Evolutionary conservation across 35 echinoderm and acorn worm genomes (phyloP), one percentile per base, ranked within the genome.

Genomic region (Lytechinus variegatus): DNA sequence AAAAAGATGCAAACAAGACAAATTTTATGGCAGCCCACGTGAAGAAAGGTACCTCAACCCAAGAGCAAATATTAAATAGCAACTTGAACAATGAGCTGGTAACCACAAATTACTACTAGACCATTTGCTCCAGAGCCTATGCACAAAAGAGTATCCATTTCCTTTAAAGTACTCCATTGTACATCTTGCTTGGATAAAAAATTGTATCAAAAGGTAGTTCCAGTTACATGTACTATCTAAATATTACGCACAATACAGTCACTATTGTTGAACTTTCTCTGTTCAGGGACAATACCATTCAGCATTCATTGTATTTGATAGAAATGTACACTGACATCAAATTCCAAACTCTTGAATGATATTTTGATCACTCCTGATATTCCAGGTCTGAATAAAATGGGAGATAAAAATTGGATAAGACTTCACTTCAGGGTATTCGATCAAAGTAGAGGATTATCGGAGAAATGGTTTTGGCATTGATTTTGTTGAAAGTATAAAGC

Each of bases 31-130:
- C n/a, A 79, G 66, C 66, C 66, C 66, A 24, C 66, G 24, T 4
- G 6, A 19, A 24, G 66, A 79, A 79, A 79, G 66, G 66, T 79
- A 21, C 66, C 16, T 21, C 61, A 79, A 79, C 66, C 66, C 66
- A 79, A 79, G 66, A 79, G 66, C 66, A 79, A 79, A 79, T 79
- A 79, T 79, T n/a, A 79, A 79, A 79, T 79, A 5, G 66, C 66
- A 79, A 24, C 66, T 24, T 79, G 66, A 79, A 79, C 66, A 79
- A 79, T 79, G 66, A 6, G 24, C 66, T 79, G 8, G 19, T 79
- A 79, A 79, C 66, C 66, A 79, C 66, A 79, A 79, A 79, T 79
- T 79, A 79, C 66, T 79, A 16, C 66, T 79, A n/a, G 66, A 79
- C 66, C 66, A 79, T 79, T 79, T 79, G 14, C 66, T 79, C 8